Percentiles rank a stretch among this genome's conserved stretches.
Evolutionary conservation across 1,140 invertebrate species (phyloP).

Genomic region (Ceratina australensis): DNA sequence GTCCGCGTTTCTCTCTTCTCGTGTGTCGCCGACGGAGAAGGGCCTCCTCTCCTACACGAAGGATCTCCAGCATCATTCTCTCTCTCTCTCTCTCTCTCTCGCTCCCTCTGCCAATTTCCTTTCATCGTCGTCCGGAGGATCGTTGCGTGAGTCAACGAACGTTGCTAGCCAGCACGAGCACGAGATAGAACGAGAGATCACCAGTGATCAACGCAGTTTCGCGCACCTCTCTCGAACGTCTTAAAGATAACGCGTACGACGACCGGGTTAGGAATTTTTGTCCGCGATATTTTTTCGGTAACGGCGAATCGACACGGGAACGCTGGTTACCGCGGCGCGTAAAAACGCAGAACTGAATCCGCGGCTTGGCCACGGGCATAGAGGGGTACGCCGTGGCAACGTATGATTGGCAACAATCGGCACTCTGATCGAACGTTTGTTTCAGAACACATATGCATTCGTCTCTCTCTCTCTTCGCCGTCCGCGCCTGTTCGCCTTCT

Average conservation of each 20-base stretch:
- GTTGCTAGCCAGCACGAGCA: background rate
- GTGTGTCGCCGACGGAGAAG: constrained; percentile 26
- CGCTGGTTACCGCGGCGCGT: constrained; percentile 71
- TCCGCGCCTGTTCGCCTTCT: constrained; percentile 29
- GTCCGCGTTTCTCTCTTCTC: constrained; percentile 34
- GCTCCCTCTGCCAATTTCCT: constrained; percentile 14
- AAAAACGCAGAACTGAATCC: constrained; percentile 77
- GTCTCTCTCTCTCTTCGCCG: constrained; percentile 59
- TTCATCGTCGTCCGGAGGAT: background rate
- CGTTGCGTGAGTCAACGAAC: background rate
- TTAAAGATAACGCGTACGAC: background rate
- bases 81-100: constrained; percentile 1
- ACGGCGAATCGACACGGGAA: constrained; percentile 35
- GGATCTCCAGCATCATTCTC: background rate
- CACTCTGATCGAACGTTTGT: constrained; percentile 78
- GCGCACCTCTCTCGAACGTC: background rate
- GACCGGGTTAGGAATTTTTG: background rate
- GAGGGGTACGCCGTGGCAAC: constrained; percentile 71
- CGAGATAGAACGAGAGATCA: background rate
- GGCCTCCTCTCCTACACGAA: constrained; percentile 28
- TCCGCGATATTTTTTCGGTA: constrained; percentile 20
- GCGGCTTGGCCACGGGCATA: constrained; percentile 67
- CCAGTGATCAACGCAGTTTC: background rate
- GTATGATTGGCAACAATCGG: constrained; percentile 79
- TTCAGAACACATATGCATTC: constrained; percentile 71